Base-by-base conservation (phyloP, 2,888 invertebrate species). In the Drosophila rellima region DNA sequence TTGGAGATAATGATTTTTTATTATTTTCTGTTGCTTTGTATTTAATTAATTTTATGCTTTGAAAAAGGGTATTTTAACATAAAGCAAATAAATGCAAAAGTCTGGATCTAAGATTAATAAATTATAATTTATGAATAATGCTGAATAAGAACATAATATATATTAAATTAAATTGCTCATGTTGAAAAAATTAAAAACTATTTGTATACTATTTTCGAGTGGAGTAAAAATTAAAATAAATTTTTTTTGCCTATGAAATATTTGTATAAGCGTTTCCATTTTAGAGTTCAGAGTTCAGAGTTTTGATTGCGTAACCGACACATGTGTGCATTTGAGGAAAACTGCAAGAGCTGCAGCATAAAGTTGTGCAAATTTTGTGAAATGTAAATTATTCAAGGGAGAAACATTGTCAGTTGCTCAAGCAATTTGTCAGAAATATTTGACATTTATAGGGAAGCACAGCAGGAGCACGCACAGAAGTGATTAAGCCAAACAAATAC, bases 361-460 rank as follows among this genome's bases (percentile, higher is more conserved):
- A 48, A 48, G 26, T 70, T 15, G 13, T 40, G 33, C 48, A 63
- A 71, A 15, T 37, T 67, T 44, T 79, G 70, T 61, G 70, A 78
- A 42, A 84, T 66, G 69, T 55, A 62, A 82, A 77, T 67, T 82
- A 70, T 65, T 50, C 56, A 67, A 13, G 37, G 26, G 42, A 29
- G 13, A 17, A 35, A 44, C 23, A 45, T 44, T 31, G 51, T 54
- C 59, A 74, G 60, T 56, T 55, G 64, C 63, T 70, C 62, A 55
- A 69, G 67, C 66, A 83, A 89, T 89, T 86, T 82, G 81, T 82
- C 82, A 77, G 68, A 72, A 64, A 75, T 80, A 64, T 88, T 76
- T 78, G 82, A 78, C 85, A 87, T 78, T 66, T 75, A 59, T 54
- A 45, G 31, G 26, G 35, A 47, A 44, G 60, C 40, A 64, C 20